These are phyloP conservation scores for Oconnorella tubifera DNA, from an alignment of 2,888 invertebrate genomes.

Conservation along the genomic window DNA sequence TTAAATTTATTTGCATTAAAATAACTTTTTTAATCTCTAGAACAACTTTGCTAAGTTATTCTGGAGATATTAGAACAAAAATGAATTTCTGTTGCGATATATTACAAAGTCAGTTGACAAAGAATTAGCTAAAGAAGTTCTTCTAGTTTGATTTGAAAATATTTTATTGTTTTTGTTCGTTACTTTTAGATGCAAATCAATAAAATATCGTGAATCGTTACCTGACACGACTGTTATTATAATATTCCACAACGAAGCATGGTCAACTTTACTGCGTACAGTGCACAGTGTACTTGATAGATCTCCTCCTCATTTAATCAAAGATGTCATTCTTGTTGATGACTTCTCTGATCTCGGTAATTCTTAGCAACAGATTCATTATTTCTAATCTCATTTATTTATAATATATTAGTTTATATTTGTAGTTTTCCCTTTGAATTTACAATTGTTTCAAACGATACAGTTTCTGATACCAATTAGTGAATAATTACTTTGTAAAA, in stretches of 20 bases:
- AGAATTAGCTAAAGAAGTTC: too few species aligned
- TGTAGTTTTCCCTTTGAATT: too few species aligned
- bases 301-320: slow-evolving; percentile 26
- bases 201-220: slow-evolving; percentile 66
- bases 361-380: not conserved
- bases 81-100: too few species aligned
- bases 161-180: not conserved
- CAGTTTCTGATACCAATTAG: too few species aligned
- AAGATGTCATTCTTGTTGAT: slow-evolving; percentile 34
- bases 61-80: too few species aligned
- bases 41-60: too few species aligned
- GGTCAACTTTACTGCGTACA: slow-evolving; percentile 31
- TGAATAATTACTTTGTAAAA: too few species aligned
- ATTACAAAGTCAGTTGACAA: too few species aligned
- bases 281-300: slow-evolving; percentile 29
- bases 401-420: not conserved
- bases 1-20: too few species aligned
- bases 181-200: slow-evolving; percentile 76
- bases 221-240: slow-evolving; percentile 30
- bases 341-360: slow-evolving; percentile 26
- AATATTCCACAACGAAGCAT: slow-evolving; percentile 35
- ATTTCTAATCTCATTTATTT: not conserved
- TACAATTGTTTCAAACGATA: too few species aligned
- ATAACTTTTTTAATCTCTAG: too few species aligned
- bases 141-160: too few species aligned